Base-by-base conservation (phyloP, 64 coral and sea anemone genomes). In the Montipora foliosa region DNA sequence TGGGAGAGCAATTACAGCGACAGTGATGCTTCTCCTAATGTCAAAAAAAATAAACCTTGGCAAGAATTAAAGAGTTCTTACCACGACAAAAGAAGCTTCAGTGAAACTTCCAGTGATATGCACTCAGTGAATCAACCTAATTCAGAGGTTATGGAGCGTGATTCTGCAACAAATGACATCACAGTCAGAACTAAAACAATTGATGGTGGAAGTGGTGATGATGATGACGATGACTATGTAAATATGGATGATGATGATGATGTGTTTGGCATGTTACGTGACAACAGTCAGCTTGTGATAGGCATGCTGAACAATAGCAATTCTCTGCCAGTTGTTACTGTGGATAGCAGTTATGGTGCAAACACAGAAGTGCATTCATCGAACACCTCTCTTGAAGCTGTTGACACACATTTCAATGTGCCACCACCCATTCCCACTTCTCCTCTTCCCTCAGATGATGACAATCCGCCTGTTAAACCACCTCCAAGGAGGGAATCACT, bases 241-340 rank as follows among this genome's bases (percentile, higher is more conserved):
- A 14, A 84, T 15, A 71, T 72, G 0, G 93, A 97, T 66, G 96
- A 97, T 67, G 49, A 92, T 22, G 93, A 92, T 22, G 93, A 97
- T 79, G 96, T 97, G 44, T 97, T 97, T 79, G 93, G 95, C 51
- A 97, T 97, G 96, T 79, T 97, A 12, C 69, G 88, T 37, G 96
- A 97, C 82, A 97, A 97, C 85, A 97, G 96, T 71, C 88, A 97
- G 84, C 52, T 92, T 61, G 81, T 89, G 6, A 92, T 92, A 17
- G 62, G 87, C 8, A 87, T 83, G 22, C 81, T 96, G 13, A 94
- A 94, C 13, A 83, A 91, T 29, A 61, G 74, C 10, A 79, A 91
- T 19, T 2, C 66, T 50, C 15, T 8, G 17, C 50, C 66, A 86
- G 21, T 6, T 48, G 66, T 13, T 5, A 10, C 6, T 21, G 76